Conservation (phyloP, 2,113 vertebrate species). For the Collichthys lucidus region DNA sequence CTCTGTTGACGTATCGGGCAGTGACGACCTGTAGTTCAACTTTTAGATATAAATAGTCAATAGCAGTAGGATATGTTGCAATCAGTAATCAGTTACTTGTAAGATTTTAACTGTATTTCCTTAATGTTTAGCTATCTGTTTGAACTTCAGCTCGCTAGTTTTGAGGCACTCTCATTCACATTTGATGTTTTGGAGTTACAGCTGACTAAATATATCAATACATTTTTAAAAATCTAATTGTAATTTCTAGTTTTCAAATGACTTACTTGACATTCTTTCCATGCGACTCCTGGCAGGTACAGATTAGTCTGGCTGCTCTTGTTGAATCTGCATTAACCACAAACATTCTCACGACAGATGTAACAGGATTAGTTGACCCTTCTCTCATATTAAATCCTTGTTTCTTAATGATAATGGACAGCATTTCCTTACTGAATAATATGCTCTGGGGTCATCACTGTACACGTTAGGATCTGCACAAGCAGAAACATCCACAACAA, state of each 20-base stretch:
- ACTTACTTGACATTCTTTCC: not conserved
- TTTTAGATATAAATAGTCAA: no score
- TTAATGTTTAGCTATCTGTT: no score
- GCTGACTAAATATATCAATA: no score
- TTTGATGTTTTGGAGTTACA: no score
- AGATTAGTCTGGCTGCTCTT: not conserved
- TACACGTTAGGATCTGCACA: not conserved
- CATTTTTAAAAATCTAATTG: no score
- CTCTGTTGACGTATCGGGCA: no score
- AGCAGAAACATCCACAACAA: not conserved
- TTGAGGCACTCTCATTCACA: not conserved
- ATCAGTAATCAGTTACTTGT: no score
- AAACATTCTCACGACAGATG: not conserved
- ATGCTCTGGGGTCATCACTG: not conserved
- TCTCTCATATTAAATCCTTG: not conserved
- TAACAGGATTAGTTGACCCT: not conserved
- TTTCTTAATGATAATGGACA: not conserved
- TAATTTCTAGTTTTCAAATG: no score
- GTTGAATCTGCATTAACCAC: not conserved
- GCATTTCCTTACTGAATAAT: constrained; percentile 6
- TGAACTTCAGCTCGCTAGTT: not conserved
- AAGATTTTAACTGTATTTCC: no score
- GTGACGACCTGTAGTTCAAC: no score
- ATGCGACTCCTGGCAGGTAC: not conserved
- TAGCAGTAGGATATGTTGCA: no score